Evolutionary conservation across 2,113 vertebrate genomes (phyloP), one percentile per base, ranked within the genome.

Genomic region (Rutilus rutilus): DNA sequence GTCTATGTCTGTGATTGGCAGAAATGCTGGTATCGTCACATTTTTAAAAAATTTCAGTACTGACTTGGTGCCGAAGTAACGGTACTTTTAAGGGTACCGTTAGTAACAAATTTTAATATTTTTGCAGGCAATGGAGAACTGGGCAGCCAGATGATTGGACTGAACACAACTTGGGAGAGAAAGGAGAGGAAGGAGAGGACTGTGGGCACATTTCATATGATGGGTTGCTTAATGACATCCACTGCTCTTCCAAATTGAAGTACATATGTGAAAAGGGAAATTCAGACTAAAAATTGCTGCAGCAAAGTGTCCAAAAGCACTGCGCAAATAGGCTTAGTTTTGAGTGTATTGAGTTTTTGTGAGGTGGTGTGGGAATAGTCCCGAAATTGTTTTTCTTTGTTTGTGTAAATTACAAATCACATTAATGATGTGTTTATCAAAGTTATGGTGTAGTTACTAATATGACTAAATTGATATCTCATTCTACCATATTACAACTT

Each of bases 141-240:
- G 87, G 88, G 0, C 94, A 95, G 85, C 94, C 95, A 0, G 95
- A 96, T 9, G 82, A 96, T 78, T 95, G 90, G 91, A 87, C 47
- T 0, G 54, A 86, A 0, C 93, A 94, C 0, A 92, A 91, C 1
- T 88, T 94, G 0, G 94, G 93, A 0, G 93, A 93, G 23, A n/a
- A 45, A 7, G 94, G 94, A 0, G 93, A 93, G n/a, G 82, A 47
- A 7, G 94, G 94, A 0, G 95, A 95, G 64, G 95, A 95, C 86
- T 95, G 95, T 5, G 94, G 90, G 5, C 91, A 95, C 27, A 69
- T 96, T 7, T 86, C 90, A 0, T 0, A 0, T 0, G 52, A 81
- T 0, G 90, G 92, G 9, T 69, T 82, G 54, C 92, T 94, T 89
- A 95, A 95, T 0, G 94, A 95, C 0, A 89, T 92, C 2, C 89